Evolutionary conservation across 2,113 vertebrate species (phyloP).

Genomic region (Pelecanus crispus): DNA sequence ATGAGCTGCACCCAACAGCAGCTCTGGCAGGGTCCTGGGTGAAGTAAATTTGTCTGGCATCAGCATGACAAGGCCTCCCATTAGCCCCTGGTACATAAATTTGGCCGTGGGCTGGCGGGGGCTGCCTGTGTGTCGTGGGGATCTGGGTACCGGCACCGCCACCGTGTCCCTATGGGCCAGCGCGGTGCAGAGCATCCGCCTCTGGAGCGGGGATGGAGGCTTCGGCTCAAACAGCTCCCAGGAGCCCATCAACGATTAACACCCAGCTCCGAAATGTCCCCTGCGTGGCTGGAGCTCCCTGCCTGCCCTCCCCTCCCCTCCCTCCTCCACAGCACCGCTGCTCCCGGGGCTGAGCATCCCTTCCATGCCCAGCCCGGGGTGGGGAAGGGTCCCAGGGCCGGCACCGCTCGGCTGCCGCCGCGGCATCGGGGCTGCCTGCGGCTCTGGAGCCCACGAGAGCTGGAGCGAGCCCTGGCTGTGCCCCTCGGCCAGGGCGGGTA

Average conservation of each 20-base stretch:
- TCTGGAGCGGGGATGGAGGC: neutral
- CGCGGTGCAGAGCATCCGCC: neutral
- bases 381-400: neutral
- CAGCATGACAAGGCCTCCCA: neutral
- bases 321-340: neutral
- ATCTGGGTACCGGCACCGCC: neutral
- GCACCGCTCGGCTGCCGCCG: neutral
- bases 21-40: neutral
- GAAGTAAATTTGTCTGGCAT: neutral
- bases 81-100: neutral
- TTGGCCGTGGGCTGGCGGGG: neutral
- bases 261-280: neutral
- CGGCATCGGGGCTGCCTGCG: neutral
- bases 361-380: neutral
- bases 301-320: neutral
- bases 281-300: neutral
- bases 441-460: neutral
- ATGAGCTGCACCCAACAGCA: fast-evolving
- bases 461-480: fast-evolving
- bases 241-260: neutral
- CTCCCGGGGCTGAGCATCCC: neutral
- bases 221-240: neutral
- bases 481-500: neutral
- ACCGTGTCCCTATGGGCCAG: neutral
- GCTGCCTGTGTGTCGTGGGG: neutral